These are phyloP conservation scores for Andrena chrysosceles DNA, from an alignment of 2,888 invertebrate genomes.

Conservation along the genomic window DNA sequence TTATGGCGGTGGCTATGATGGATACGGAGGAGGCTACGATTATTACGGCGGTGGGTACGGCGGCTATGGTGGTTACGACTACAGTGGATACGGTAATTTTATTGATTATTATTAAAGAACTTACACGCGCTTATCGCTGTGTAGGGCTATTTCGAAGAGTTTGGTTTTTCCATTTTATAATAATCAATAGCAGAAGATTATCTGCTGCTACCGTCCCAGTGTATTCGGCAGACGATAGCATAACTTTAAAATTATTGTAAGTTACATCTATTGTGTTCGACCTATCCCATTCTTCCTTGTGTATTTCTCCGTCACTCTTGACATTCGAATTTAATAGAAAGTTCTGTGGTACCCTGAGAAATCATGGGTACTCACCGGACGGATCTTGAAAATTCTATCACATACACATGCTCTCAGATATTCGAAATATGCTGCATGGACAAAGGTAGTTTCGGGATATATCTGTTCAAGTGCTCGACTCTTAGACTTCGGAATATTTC, in stretches of 20 bases:
- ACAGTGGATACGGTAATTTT: constrained; percentile 92
- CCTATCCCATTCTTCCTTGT: constrained; percentile 7
- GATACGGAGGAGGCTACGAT: constrained; percentile 91
- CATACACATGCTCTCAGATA: constrained; percentile 12
- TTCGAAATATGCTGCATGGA: not conserved
- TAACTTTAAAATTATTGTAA: constrained; percentile 38
- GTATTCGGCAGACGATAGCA: constrained; percentile 67
- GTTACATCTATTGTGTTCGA: constrained; percentile 39
- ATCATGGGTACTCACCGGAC: constrained; percentile 4
- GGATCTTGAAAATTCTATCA: constrained; percentile 11
- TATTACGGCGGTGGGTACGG: constrained; percentile 89
- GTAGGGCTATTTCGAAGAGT: constrained; percentile 53
- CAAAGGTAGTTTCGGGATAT: not conserved
- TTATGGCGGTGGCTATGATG: constrained; percentile 91
- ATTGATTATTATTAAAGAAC: constrained; percentile 84
- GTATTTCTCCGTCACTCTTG: constrained; percentile 13
- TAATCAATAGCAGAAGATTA: constrained; percentile 57
- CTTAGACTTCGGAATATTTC: no score
- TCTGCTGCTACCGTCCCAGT: constrained; percentile 70
- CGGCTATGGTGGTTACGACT: constrained; percentile 93
- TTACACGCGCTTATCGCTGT: constrained; percentile 55
- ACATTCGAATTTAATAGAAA: not conserved
- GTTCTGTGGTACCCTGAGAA: not conserved
- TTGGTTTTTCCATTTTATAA: constrained; percentile 57
- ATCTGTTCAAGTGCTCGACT: constrained; percentile 6